Base-by-base conservation (phyloP, 2,888 invertebrate species). In the Melanostoma mellinum region DNA sequence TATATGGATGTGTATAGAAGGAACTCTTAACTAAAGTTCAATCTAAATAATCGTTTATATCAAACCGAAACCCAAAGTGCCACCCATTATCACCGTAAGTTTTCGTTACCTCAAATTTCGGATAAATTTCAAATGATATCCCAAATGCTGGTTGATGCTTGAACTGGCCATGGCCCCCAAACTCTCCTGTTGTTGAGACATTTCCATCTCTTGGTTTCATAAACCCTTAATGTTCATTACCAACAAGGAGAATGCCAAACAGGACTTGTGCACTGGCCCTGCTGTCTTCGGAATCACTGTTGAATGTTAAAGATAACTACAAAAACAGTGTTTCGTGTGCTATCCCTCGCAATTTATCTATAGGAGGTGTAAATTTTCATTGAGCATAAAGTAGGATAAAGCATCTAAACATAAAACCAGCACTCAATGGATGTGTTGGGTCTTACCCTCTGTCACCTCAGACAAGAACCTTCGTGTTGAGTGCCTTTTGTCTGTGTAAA, bases 321-420 rank as follows among this genome's bases (percentile, higher is more conserved):
- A 63, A 63, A 50, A 50, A 9, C 50, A 32, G 40, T 58, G 67
- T 58, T 35, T 46, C 35, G 65, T 20, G 81, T 55, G 60, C 67
- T 72, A 76, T 81, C 77, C 63, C 53, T 48, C 9, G 58, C 52
- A 82, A 78, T 77, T 82, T 82, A 82, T 82, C 82, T 82, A 82
- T 73, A 61, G 61, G 77, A 82, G 82, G 82, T 82, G 82, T 77
- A 82, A 77, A 82, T 73, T 69, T 68, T 61, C 72, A 82, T 77
- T 65, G 77, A 65, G 73, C 61, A 56, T 58, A 82, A 77, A 63
- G 68, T 61, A 75, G 82, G 72, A 82, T 82, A 61, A 73, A 61
- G 82, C 61, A 76, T 65, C 81, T 20, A 20, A 72, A 61, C 76
- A 81, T 81, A 81, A 81, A 81, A 50, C 67, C 65, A 55, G 44